These are phyloP conservation scores for Apodemia mormo DNA, from an alignment of 2,888 invertebrate genomes.

Conservation along the genomic window DNA sequence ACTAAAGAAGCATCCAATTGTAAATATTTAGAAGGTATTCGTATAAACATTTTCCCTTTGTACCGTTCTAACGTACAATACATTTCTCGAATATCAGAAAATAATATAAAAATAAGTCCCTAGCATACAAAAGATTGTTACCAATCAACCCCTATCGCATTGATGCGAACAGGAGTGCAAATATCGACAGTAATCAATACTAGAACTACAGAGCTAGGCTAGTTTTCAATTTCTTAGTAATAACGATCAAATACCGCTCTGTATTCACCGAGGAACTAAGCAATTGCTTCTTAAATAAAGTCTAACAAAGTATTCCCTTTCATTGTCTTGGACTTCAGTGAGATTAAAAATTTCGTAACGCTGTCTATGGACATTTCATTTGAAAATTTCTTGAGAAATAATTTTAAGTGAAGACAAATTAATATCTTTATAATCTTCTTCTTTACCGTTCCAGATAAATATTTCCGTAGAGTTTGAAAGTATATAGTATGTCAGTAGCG, in stretches of 20 bases:
- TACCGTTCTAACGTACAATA: not conserved
- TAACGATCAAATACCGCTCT: slow-evolving; percentile 14
- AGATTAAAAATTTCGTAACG: slow-evolving; percentile 1
- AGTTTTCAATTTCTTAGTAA: slow-evolving; percentile 11
- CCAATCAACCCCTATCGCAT: not conserved
- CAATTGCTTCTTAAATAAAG: slow-evolving; percentile 14
- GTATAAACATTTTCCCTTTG: not conserved
- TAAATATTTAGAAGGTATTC: not conserved
- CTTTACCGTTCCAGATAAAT: too few species aligned
- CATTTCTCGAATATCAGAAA: not conserved
- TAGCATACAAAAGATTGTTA: not conserved
- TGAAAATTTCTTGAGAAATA: not conserved
- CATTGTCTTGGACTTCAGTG: slow-evolving; percentile 8
- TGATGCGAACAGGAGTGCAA: not conserved
- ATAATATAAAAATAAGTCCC: not conserved
- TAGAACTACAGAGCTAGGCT: not conserved
- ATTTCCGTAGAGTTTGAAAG: too few species aligned
- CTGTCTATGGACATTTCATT: not conserved
- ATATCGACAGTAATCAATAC: not conserved
- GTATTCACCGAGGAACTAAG: not conserved
- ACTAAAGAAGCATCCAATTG: not conserved
- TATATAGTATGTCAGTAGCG: too few species aligned
- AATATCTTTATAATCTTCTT: too few species aligned
- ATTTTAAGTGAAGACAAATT: not conserved
- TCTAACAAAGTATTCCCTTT: slow-evolving; percentile 5